Conservation (phyloP, 2,113 vertebrate genomes). For the Datnioides undecimradiatus region DNA sequence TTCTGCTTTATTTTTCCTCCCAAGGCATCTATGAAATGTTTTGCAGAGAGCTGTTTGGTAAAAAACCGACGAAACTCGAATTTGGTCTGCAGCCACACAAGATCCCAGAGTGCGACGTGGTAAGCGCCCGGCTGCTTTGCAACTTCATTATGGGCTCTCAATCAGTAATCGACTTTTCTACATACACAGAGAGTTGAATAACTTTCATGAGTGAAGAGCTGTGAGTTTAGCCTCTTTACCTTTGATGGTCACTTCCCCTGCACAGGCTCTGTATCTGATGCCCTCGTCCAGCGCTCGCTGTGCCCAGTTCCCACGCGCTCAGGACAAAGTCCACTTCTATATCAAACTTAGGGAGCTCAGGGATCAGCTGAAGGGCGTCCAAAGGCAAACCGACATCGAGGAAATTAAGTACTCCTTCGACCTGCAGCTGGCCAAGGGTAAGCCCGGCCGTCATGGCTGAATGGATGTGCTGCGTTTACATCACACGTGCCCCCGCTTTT, state of each 20-base stretch:
- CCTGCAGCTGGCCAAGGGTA: conserved; percentile 93
- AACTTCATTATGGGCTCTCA: not conserved
- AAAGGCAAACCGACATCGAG: conserved; percentile 85
- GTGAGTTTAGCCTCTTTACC: not conserved
- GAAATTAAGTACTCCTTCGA: conserved; percentile 92
- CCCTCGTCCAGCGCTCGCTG: conserved; percentile 97
- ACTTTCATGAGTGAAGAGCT: not conserved
- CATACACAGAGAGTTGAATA: not conserved
- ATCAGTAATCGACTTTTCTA: too few relatives aligned
- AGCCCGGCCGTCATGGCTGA: not conserved
- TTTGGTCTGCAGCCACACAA: conserved; percentile 86
- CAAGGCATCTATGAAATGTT: conserved; percentile 99
- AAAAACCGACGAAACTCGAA: conserved; percentile 88
- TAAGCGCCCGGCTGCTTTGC: conserved; percentile 78
- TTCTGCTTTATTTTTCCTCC: not conserved
- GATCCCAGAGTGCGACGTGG: conserved; percentile 96
- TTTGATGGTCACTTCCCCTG: not conserved
- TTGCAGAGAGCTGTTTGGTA: conserved; percentile 97
- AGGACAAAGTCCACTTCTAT: conserved; percentile 99
- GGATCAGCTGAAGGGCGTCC: conserved; percentile 91
- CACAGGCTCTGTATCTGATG: conserved; percentile 95
- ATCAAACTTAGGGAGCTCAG: conserved; percentile 96
- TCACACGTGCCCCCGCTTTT: too few relatives aligned
- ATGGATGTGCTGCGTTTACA: not conserved
- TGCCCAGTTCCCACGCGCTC: conserved; percentile 97